Evolutionary conservation across 1,140 invertebrate species (phyloP), one percentile per base, ranked within the genome.

Genomic region (Hestina assimilis): DNA sequence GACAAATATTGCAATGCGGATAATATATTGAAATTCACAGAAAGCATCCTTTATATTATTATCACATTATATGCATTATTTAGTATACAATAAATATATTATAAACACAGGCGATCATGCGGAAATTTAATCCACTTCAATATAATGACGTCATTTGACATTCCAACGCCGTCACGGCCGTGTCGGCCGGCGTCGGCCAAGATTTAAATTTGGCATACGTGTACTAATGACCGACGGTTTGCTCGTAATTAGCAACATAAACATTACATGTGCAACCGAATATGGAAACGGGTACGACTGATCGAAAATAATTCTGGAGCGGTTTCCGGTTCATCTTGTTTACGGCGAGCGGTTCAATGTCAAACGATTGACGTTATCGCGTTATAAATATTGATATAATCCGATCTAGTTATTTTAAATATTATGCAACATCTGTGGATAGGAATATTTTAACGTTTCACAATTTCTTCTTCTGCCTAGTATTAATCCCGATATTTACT

Each of bases 161-260:
- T 82, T 79, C 76, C 72, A 58, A 58, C 60, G 61, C 48, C 43
- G 42, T 53, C 65, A 61, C 53, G 61, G 59, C 56, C 60, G 45
- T 23, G 64, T 64, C 72, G 69, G 63, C 66, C 46, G 60, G 52
- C 57, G 40, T 72, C 75, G 63, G 76, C 75, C 77, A 74, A 75
- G 63, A 74, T 79, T 77, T 83, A 80, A 75, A 74, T 74, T 80
- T 80, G 74, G 79, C 78, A 79, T 71, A 57, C 53, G 66, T 75
- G 67, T 67, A 70, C 69, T 74, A 79, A 73, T 75, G 66, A 55
- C 54, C 40, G 63, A 56, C 38, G 17, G 52, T 51, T 55, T 63
- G 29, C 50, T 60, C 69, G 66, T 67, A 78, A 80, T 78, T 78
- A 74, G 66, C 65, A 66, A 60, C 60, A 59, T 64, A 69, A 72